Base-by-base conservation (phyloP, 2,113 vertebrate genomes). In the Pimephales promelas region DNA sequence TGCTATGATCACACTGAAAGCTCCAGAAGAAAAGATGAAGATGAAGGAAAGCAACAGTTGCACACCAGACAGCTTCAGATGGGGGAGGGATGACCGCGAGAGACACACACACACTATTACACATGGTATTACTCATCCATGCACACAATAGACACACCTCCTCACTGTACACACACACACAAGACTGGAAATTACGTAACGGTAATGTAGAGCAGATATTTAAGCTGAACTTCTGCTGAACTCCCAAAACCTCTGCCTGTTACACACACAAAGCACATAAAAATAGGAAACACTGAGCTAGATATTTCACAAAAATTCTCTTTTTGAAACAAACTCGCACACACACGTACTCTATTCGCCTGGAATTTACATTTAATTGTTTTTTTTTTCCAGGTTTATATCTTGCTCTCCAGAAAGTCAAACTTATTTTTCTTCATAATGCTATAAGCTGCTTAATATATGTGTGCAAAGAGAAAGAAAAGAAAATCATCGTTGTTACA, bases 171-270 rank as follows among this genome's bases (percentile, higher is more conserved):
- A 79, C 45, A 76, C 34, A 45, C 45, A 86, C 54, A 74, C 54
- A 66, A 34, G 59, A 82, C 49, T 66, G 68, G n/a, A 85, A 81
- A 85, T 81, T 76, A 77, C 61, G 78, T 82, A 84, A 84, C 5
- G 28, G 18, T 76, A 71, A 72, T 7, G 47, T 61, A 83, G 4
- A 22, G 52, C 20, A 36, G 34, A 79, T 71, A 59, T 72, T 79
- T 74, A 52, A 64, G 54, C 5, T 26, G 13, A 84, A 77, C 82
- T 77, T 52, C 57, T 40, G 49, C 52, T 86, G 85, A 86, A 86
- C 85, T 80, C 64, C 72, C 70, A 76, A 40, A 79, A 13, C 40
- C 47, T 70, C 34, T 56, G 49, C 28, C 56, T 56, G 31, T 71
- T 28, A 56, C 71, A 75, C 68, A 68, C n/a, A 71, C 68, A 57